phyloP scores from a whole-genome alignment of 2,888 invertebrate species.

The Lasius platythorax region DNA sequence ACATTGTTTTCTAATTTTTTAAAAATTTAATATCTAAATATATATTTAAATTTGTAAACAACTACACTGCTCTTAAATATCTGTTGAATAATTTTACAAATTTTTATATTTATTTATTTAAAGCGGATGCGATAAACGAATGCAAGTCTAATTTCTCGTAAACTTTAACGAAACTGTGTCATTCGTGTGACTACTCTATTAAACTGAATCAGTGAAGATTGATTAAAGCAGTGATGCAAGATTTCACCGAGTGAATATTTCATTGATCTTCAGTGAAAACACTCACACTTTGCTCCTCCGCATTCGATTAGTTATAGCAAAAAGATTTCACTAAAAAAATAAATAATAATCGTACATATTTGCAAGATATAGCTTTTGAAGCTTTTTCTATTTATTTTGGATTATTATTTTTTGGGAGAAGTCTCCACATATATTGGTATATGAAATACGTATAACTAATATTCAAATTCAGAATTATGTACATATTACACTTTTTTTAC shows the following conservation, averaged over 20 bases:
- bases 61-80: slow-evolving; percentile 5
- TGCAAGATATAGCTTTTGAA: background rate
- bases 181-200: background rate
- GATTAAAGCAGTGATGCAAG: background rate
- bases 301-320: background rate
- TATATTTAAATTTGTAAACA: slow-evolving; percentile 27
- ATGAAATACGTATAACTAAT: no score
- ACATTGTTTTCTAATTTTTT: slow-evolving; percentile 27
- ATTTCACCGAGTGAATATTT: background rate
- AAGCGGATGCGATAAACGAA: background rate
- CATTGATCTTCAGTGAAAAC: background rate
- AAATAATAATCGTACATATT: background rate
- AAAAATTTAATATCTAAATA: slow-evolving; percentile 8
- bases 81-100: background rate
- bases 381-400: background rate
- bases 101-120: background rate
- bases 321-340: background rate
- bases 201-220: background rate
- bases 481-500: no score
- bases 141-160: background rate
- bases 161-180: background rate
- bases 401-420: no score
- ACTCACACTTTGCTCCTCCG: background rate
- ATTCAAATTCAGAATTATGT: no score
- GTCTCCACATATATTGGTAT: no score